phyloP scores from a whole-genome alignment of 1,140 invertebrate genomes.

The Halesus radiatus region DNA sequence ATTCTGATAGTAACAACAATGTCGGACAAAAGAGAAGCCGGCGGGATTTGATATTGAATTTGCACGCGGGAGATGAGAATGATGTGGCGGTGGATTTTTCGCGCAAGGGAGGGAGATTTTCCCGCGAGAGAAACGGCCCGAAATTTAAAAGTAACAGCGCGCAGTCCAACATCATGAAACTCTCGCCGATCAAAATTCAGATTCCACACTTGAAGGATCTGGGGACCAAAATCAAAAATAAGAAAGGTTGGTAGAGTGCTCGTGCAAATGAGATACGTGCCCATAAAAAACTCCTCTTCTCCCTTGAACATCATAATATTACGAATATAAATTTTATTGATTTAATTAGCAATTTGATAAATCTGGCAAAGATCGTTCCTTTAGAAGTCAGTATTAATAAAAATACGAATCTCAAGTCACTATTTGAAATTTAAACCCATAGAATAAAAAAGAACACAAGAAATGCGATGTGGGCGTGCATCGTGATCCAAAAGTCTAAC shows the following conservation, averaged over 20 bases:
- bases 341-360: too few relatives aligned
- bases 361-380: too few relatives aligned
- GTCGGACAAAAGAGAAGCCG: neutral
- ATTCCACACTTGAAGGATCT: constrained; percentile 30
- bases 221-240: constrained; percentile 48
- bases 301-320: too few relatives aligned
- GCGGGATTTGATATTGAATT: neutral
- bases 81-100: neutral
- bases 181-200: constrained; percentile 37
- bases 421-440: too few relatives aligned
- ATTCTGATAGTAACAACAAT: neutral
- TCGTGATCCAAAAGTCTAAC: too few relatives aligned
- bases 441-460: too few relatives aligned
- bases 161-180: constrained; percentile 20
- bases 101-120: constrained; percentile 4
- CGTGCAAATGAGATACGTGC: neutral
- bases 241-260: constrained; percentile 37
- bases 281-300: too few relatives aligned
- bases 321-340: too few relatives aligned
- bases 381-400: too few relatives aligned
- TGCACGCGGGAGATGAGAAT: neutral
- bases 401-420: too few relatives aligned
- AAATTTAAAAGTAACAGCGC: constrained; percentile 33
- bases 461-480: too few relatives aligned
- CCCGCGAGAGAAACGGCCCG: constrained; percentile 11